Percentiles rank a stretch among this genome's conserved stretches.
These are phyloP conservation scores for Perca fluviatilis DNA, from an alignment of 2,113 vertebrate species.

Conservation along the genomic window DNA sequence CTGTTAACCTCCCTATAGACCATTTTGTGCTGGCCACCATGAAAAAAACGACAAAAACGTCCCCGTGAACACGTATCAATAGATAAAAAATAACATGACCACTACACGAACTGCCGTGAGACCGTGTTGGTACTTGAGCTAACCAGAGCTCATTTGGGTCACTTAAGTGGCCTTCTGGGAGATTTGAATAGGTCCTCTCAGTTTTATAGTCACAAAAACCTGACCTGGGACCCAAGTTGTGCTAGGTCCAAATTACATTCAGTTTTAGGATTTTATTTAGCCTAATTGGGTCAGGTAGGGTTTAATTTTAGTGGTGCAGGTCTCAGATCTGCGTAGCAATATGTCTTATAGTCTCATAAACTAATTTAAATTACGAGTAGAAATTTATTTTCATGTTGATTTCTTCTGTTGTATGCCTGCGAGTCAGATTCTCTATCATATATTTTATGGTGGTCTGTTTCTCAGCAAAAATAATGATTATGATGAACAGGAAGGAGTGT, in stretches of 20 bases:
- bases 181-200: background rate
- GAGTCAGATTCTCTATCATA: background rate
- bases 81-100: too few species aligned
- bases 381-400: background rate
- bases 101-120: too few species aligned
- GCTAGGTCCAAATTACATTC: background rate
- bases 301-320: background rate
- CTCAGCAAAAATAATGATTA: background rate
- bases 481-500: too few species aligned
- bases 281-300: too few species aligned
- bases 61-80: too few species aligned
- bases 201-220: too few species aligned
- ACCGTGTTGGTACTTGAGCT: background rate
- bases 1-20: too few species aligned
- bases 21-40: too few species aligned
- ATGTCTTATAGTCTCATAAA: background rate
- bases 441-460: background rate
- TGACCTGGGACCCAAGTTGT: background rate
- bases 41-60: too few species aligned
- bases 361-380: background rate
- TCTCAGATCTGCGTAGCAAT: background rate
- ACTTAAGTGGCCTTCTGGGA: too few species aligned
- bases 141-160: background rate
- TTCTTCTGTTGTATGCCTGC: too few species aligned
- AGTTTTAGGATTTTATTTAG: too few species aligned